Percentiles rank a stretch among this genome's conserved stretches.
phyloP scores from a whole-genome alignment of 2,888 invertebrate genomes.

The Tachina grossa region DNA sequence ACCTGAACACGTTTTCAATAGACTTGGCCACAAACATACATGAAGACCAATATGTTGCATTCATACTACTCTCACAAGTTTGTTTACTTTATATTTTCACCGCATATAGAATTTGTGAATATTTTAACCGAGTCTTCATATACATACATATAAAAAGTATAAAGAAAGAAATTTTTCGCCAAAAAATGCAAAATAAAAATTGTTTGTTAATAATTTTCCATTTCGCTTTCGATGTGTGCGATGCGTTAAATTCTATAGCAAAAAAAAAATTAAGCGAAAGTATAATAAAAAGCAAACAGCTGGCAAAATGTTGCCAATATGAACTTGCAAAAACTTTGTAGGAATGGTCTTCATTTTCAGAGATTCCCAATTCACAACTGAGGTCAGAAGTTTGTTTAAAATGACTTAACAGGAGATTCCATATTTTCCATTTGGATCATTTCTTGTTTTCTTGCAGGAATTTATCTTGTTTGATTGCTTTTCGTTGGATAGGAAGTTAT shows the following conservation, averaged over 20 bases:
- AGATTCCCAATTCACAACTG: no score
- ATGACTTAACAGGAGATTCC: no score
- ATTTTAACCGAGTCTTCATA: slow-evolving; percentile 53
- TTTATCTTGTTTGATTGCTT: no score
- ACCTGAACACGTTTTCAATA: slow-evolving; percentile 65
- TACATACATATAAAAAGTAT: slow-evolving; percentile 21
- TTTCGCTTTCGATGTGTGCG: slow-evolving; percentile 58
- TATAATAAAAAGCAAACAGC: not conserved
- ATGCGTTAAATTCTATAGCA: slow-evolving; percentile 43
- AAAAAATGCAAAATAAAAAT: slow-evolving; percentile 31
- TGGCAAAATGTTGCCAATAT: slow-evolving; percentile 31
- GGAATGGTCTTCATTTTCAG: no score
- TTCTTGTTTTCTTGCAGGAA: no score
- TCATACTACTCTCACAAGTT: slow-evolving; percentile 4
- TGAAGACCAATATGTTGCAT: slow-evolving; percentile 22
- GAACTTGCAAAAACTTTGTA: slow-evolving; percentile 8
- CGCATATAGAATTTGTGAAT: slow-evolving; percentile 52
- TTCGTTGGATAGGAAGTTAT: no score
- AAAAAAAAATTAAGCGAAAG: slow-evolving; percentile 7
- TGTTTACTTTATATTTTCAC: slow-evolving; percentile 18
- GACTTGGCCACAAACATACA: slow-evolving; percentile 35
- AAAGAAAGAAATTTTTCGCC: slow-evolving; percentile 5
- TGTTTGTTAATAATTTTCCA: slow-evolving; percentile 55
- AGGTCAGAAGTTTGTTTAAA: no score
- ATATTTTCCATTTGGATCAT: no score